Base-by-base conservation (phyloP, 2,888 invertebrate genomes). In the Anthoptus insignis region DNA sequence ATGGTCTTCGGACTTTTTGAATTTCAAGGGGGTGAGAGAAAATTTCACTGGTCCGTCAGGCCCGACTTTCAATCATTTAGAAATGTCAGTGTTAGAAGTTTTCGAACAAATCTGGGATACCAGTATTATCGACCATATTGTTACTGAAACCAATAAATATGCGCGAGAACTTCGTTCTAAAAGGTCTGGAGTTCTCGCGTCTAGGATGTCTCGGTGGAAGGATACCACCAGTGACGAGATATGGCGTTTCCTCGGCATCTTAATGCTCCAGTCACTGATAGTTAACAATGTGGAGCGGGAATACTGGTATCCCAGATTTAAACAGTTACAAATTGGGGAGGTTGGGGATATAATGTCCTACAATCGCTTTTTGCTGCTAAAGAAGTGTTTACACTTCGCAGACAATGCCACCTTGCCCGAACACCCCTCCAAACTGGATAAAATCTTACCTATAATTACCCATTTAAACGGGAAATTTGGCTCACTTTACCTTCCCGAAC, bases 401-500 rank as follows among this genome's bases (percentile, higher is more conserved):
- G 68, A 73, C 58, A 69, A 69, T 50, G 2, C 45, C 49, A 19
- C 57, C 47, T 68, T 69, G 64, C 53, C 69, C 9, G 54, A 39
- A 24, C 9, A 56, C 14, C 27, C 52, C 16, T 16, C 32, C 52
- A 68, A 60, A 68, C 61, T 73, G 8, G 32, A 64, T 8, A 73
- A 74, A 47, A 60, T 73, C 3, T 50, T 67, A 64, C 69, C 73
- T 22, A 54, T 71, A 9, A 63, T 71, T 8, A 21, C 59, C 5
- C 67, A 69, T 22, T 37, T 73, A 8, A 70, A 71, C 32, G 14
- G 67, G 45, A 71, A 71, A 63, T 71, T 74, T 61, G 50, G 63
- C 52, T 42, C 67, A 1, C 50, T 75, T 16, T 75, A 72, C 53
- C 39, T 66, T n/a, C 71, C 60, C 13, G 69, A 71, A 65, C 74